Evolutionary conservation across 2,888 invertebrate genomes (phyloP), one percentile per base, ranked within the genome.

Genomic region (Drosophila maculinotata): DNA sequence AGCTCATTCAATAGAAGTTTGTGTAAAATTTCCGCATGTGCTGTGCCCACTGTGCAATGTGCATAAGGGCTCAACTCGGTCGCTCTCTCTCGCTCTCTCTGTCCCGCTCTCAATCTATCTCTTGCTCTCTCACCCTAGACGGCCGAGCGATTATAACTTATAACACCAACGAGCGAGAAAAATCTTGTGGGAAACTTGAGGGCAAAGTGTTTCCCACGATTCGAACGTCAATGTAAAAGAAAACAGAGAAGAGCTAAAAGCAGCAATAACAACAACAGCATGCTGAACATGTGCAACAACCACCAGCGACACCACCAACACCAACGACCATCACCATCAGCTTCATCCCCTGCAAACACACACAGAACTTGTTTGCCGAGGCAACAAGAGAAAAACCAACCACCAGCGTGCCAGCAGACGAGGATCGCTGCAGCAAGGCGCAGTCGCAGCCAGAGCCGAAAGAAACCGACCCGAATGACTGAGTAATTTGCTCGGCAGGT

Each of bases 161-260:
- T 88, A 88, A 89, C 85, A 89, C 86, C 81, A 81, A 84, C 73
- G 78, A 89, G 87, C 78, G 77, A 89, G 83, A 89, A 89, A 90
- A 90, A 89, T 90, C 89, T 91, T 91, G 91, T 91, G 91, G 91
- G 91, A 91, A 91, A 91, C 91, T 90, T 82, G 89, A 89, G 90
- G 84, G 88, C 84, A 90, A 91, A 90, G 89, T 90, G 90, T 91
- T 91, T 91, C 91, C 91, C 91, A 91, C 91, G 91, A 90, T 90
- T 88, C 75, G 80, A 88, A 82, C 82, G 79, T 83, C 78, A 79
- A 80, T 69, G 77, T 83, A 83, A 89, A 85, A 81, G 83, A 85
- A 88, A 83, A 88, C 80, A 80, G 80, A 77, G 84, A 89, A 83
- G 69, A 88, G 80, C 76, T 70, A 78, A 66, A 65, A 64, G 64